Base-by-base conservation (phyloP, 2,888 invertebrate species). In the Anthophora plumipes region DNA sequence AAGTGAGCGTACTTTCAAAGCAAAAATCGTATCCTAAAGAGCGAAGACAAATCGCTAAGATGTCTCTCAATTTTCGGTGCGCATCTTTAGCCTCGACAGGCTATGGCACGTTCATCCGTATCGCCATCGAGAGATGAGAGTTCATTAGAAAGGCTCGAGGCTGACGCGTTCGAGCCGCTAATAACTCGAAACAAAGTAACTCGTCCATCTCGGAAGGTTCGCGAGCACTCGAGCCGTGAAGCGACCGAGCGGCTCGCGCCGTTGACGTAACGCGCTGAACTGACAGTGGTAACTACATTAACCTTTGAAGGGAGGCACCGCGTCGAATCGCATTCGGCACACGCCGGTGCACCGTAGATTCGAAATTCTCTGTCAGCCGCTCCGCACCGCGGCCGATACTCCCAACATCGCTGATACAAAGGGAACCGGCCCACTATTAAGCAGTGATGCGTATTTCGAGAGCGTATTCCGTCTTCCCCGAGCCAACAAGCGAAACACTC, bases 321-420 rank as follows among this genome's bases (percentile, higher is more conserved):
- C 63, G 80, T 85, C 85, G 61, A 77, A 81, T 83, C 55, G 72
- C 66, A 86, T 86, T 85, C 80, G 88, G 80, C 70, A 73, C 80
- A 80, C 78, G 72, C 72, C 77, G 74, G 52, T 77, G 80, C 83
- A 54, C 67, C 63, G 75, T 77, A 55, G 67, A 82, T 81, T 82
- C 77, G 74, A 77, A 80, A 87, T 81, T 77, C 74, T 72, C 60
- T 61, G 59, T 61, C 68, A 14, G 20, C n/a, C 39, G 17, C 22
- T 22, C 11, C 66, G 25, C 22, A 17, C 59, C 50, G 48, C 1
- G 1, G 17, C 59, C 72, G 79, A 82, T 77, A 74, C 66, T 66
- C 60, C 68, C 61, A 73, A 31, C 31, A 31, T 75, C 80, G 78
- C 25, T 77, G 80, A 22, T 66, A 80, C 77, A 81, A 80, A 74